These are phyloP conservation scores for Ceyx cyanopectus DNA, from an alignment of 2,113 vertebrate genomes.

Conservation along the genomic window DNA sequence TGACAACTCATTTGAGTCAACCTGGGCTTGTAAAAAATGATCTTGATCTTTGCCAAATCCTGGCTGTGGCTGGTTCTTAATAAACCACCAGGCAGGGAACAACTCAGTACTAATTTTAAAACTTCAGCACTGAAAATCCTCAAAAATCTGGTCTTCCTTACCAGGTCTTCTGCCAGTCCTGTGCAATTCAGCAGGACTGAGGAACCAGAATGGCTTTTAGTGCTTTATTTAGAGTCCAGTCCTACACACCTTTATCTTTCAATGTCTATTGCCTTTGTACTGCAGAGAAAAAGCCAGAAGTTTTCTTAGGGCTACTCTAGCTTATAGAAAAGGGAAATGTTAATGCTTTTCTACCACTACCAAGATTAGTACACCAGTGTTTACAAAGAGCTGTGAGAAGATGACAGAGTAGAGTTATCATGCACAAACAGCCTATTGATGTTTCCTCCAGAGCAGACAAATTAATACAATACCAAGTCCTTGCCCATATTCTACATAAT, in stretches of 20 bases:
- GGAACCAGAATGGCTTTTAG: neutral
- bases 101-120: neutral
- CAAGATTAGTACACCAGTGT: neutral
- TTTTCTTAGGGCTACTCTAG: neutral
- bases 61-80: neutral
- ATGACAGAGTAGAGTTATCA: neutral
- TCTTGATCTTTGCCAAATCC: neutral
- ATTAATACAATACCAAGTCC: conserved; percentile 23
- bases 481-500: conserved; percentile 1
- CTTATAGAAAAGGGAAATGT: neutral
- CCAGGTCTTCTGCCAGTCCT: neutral
- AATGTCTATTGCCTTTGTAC: neutral
- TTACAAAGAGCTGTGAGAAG: neutral
- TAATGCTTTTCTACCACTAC: neutral
- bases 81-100: neutral
- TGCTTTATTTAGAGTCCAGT: neutral
- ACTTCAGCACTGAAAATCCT: neutral
- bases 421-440: neutral
- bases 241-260: neutral
- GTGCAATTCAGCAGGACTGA: neutral
- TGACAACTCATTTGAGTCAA: neutral
- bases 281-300: neutral
- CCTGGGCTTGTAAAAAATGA: neutral
- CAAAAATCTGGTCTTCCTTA: neutral
- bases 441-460: conserved; percentile 17